Conservation (phyloP, 2,888 invertebrate species). For the Chrysolina haemoptera region DNA sequence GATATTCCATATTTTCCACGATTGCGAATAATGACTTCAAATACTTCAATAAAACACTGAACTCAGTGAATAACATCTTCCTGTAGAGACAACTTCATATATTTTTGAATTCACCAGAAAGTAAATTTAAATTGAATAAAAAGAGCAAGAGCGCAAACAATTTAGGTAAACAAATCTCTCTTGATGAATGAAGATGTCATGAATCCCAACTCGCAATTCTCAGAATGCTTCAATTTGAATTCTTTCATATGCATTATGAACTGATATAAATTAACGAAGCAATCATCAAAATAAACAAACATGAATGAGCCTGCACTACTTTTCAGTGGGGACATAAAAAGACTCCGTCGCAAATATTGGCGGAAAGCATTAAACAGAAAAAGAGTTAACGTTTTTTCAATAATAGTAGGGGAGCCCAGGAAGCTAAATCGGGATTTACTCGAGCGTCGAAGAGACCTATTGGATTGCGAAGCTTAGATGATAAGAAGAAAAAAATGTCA, state of each 20-base stretch:
- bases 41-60: too few relatives aligned
- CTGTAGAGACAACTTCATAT: too few relatives aligned
- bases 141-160: neutral
- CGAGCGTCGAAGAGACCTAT: too few relatives aligned
- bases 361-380: neutral
- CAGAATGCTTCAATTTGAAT: neutral
- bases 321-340: neutral
- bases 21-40: too few relatives aligned
- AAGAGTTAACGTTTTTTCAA: constrained; percentile 8
- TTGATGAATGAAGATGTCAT: neutral
- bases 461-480: too few relatives aligned
- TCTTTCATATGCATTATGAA: neutral
- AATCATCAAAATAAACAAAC: constrained; percentile 11
- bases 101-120: too few relatives aligned
- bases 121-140: too few relatives aligned
- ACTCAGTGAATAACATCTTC: too few relatives aligned
- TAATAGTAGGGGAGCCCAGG: too few relatives aligned
- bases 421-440: too few relatives aligned
- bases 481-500: too few relatives aligned
- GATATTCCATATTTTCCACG: too few relatives aligned
- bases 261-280: constrained; percentile 7
- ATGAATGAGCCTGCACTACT: neutral
- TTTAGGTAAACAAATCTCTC: neutral
- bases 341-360: constrained; percentile 6
- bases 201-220: neutral